These are phyloP conservation scores for Phataginus tetradactyla DNA, from an alignment of 2,797 vertebrate genomes.

Conservation along the genomic window DNA sequence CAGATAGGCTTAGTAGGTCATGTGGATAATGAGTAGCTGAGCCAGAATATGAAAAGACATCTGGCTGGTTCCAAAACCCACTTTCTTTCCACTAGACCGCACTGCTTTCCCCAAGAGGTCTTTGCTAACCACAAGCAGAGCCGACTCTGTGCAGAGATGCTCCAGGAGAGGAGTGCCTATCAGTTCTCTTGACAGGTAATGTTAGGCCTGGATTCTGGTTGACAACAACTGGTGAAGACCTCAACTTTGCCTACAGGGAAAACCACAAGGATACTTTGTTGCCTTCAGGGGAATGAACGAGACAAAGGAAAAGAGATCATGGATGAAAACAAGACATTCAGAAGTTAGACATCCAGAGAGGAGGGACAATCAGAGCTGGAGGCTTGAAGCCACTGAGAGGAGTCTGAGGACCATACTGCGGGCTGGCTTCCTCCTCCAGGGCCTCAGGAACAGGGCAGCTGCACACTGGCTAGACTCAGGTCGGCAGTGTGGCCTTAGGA, in stretches of 20 bases:
- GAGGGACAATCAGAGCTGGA: neutral
- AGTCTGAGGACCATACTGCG: neutral
- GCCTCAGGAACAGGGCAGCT: neutral
- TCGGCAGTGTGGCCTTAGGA: neutral
- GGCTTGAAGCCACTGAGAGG: neutral
- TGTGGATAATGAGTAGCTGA: neutral
- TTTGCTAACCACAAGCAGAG: neutral
- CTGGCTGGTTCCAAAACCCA: neutral
- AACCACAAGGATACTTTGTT: rapidly evolving
- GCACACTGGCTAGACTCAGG: neutral
- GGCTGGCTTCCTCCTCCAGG: neutral
- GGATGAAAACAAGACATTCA: neutral
- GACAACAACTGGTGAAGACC: neutral
- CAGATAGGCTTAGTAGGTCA: neutral
- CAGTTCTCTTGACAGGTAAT: neutral
- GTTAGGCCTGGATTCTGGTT: neutral
- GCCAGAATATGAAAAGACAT: neutral
- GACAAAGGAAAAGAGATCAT: neutral
- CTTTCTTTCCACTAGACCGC: neutral
- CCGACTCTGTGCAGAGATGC: neutral
- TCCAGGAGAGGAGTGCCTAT: neutral
- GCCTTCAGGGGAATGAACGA: neutral
- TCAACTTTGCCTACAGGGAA: rapidly evolving
- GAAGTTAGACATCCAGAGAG: neutral
- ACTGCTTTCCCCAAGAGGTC: neutral